Evolutionary conservation across 2,888 invertebrate genomes (phyloP), one percentile per base, ranked within the genome.

Genomic region (Dryobota labecula): DNA sequence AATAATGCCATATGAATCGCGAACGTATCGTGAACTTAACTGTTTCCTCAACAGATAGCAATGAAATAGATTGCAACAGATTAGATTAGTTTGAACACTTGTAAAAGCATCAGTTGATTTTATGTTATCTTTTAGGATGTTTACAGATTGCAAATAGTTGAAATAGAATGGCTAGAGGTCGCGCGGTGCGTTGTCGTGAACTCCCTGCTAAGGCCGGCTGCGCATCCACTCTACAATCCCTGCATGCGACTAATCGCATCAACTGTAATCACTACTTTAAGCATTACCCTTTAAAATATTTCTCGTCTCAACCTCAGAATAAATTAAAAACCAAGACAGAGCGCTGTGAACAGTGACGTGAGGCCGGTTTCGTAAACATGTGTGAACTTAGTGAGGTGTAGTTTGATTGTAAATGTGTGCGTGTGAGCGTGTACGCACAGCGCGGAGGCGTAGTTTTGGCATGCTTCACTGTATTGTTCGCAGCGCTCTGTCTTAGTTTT

Each of bases 21-120:
- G n/a, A 61, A 49, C 43, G 54, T 57, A 63, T 67, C 57, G 8
- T 57, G 13, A 67, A 67, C 41, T 33, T 43, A 53, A 58, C 66
- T 30, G 58, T 80, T 83, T 76, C 73, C 80, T 68, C 33, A 66
- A 65, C 70, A 60, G 70, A 82, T 82, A 63, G 30, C 27, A 67
- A 67, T 63, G 66, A 66, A 74, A 33, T 43, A 71, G 62, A 73
- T 69, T 65, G 47, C 41, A 30, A 51, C 18, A 61, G 73, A 77
- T 73, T 57, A 82, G 80, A 80, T 82, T 70, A 54, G 53, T 57
- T 47, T n/a, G 45, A 43, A 45, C 30, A 54, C 9, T 30, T 61
- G 38, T 64, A 53, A 41, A 81, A 30, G 13, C n/a, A 53, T 56
- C 54, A 20, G 33, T 70, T 69, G 54, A 38, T 66, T 11, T 53